Percentiles rank a stretch among this genome's conserved stretches.
Conservation (phyloP, 35 echinoderm and acorn worm species). For the Acanthaster planci region DNA sequence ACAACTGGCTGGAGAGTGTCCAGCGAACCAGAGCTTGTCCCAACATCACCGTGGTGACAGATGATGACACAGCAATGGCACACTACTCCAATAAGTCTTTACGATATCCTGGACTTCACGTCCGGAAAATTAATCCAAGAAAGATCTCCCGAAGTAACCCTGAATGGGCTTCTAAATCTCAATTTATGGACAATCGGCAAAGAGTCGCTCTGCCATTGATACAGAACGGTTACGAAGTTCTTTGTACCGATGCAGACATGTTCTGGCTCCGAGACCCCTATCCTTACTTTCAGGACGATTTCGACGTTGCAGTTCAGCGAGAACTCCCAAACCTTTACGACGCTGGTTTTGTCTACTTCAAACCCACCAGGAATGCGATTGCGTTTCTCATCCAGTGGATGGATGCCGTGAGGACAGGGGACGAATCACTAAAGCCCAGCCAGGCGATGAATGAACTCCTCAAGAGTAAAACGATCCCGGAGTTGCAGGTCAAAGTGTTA, state of each 20-base stretch:
- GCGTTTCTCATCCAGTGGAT: constrained; percentile 38
- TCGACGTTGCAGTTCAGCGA: constrained; percentile 6
- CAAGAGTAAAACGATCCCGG: background rate
- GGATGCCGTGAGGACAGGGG: background rate
- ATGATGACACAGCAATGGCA: background rate
- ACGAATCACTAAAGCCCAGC: background rate
- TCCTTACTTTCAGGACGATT: constrained; percentile 49
- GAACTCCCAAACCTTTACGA: background rate
- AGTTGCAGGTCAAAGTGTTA: constrained; percentile 20
- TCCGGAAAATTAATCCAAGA: background rate
- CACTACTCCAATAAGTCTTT: background rate
- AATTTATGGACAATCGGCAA: constrained; percentile 71
- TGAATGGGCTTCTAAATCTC: background rate
- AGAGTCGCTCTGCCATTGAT: constrained; percentile 40
- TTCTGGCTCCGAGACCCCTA: constrained; percentile 80
- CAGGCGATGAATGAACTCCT: constrained; percentile 46
- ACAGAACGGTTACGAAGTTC: constrained; percentile 55
- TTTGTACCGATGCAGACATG: constrained; percentile 76
- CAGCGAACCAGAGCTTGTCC: constrained; percentile 13
- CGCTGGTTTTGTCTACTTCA: constrained; percentile 50
- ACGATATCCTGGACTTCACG: background rate
- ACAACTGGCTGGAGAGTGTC: constrained; percentile 60
- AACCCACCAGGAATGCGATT: constrained; percentile 17
- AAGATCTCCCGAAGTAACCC: background rate
- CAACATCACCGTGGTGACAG: constrained; percentile 48